A percentile compares a stretch with the other conserved stretches of the same genome.
These are phyloP conservation scores for Temnothorax unifasciatus DNA, from an alignment of 2,888 invertebrate species.

Conservation along the genomic window DNA sequence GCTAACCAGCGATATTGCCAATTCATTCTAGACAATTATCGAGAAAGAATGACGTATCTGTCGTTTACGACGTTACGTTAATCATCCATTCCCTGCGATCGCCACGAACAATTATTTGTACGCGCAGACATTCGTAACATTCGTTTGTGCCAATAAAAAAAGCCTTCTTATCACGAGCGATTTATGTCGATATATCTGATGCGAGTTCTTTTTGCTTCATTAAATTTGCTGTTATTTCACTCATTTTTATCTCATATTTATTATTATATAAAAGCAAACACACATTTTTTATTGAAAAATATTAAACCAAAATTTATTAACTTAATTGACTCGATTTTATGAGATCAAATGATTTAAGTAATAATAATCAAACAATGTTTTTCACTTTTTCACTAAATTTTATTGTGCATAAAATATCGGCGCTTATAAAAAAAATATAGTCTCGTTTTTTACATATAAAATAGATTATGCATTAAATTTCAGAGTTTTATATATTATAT, in stretches of 20 bases:
- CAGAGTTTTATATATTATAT: neutral
- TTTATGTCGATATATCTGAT: neutral
- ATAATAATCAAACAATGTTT: neutral
- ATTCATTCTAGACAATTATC: conserved; percentile 69
- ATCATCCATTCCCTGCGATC: conserved; percentile 12
- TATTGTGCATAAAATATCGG: neutral
- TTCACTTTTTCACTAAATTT: neutral
- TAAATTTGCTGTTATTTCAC: neutral
- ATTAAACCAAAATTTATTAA: neutral
- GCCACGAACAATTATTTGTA: neutral
- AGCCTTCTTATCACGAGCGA: neutral
- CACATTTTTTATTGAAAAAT: neutral
- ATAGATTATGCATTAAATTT: neutral
- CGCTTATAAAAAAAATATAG: neutral
- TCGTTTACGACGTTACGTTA: conserved; percentile 14
- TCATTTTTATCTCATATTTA: neutral
- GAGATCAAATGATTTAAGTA: neutral
- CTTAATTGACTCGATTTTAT: neutral
- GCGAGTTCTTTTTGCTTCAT: neutral
- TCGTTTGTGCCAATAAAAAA: neutral
- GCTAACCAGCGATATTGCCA: conserved; percentile 70
- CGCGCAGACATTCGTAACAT: neutral
- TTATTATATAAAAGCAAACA: neutral
- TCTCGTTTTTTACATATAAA: neutral
- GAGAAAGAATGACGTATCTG: conserved; percentile 42